Evolutionary conservation across 2,888 invertebrate species (phyloP).

Genomic region (Diaphora mendica): DNA sequence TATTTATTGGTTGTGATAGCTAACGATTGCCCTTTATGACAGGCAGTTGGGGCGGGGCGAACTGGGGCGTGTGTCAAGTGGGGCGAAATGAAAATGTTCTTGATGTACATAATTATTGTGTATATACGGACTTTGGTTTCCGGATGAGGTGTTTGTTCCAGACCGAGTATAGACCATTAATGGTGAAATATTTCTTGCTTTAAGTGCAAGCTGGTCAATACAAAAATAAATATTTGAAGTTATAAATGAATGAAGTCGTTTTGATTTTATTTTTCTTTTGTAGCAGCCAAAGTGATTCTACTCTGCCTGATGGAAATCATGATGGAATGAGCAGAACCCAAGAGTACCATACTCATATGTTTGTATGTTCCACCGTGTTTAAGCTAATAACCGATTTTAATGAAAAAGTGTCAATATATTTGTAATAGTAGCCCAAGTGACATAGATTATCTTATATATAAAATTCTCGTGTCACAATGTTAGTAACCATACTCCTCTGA

Average conservation of each 20-base stretch:
- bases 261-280: neutral
- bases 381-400: too few species aligned
- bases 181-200: too few species aligned
- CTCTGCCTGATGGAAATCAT: too few species aligned
- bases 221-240: neutral
- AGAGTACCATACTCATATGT: too few species aligned
- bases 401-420: too few species aligned
- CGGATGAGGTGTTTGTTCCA: neutral
- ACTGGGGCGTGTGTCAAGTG: constrained; percentile 37
- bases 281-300: too few species aligned
- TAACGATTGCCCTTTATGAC: constrained; percentile 39
- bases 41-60: constrained; percentile 33
- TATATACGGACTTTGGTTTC: constrained; percentile 2
- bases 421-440: too few species aligned
- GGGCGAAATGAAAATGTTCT: constrained; percentile 35
- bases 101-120: constrained; percentile 24
- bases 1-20: constrained; percentile 38
- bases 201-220: neutral
- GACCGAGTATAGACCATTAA: neutral
- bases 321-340: too few species aligned
- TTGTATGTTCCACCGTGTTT: too few species aligned
- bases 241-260: neutral
- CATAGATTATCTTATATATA: too few species aligned
- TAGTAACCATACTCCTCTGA: too few species aligned
- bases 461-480: too few species aligned